These are phyloP conservation scores for Drosophila sulfurigaster DNA, from an alignment of 1,140 invertebrate genomes.

Conservation along the genomic window DNA sequence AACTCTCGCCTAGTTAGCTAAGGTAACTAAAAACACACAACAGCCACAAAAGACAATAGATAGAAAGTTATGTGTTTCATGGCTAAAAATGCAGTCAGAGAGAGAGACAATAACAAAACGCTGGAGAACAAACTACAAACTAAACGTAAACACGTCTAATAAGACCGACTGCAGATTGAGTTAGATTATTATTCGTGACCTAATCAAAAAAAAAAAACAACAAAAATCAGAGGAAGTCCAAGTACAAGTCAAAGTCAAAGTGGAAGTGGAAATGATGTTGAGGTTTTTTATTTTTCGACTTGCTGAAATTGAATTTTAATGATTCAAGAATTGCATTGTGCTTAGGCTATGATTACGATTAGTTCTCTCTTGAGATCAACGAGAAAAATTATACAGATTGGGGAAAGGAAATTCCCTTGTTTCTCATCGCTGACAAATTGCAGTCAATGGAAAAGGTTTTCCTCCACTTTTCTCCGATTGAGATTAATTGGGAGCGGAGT, in stretches of 20 bases:
- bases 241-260: neutral
- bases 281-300: constrained; percentile 36
- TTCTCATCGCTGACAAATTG: neutral
- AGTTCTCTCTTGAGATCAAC: neutral
- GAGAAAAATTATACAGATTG: neutral
- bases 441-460: neutral
- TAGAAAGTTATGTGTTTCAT: constrained; percentile 72
- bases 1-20: constrained; percentile 25
- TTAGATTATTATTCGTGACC: constrained; percentile 22
- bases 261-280: constrained; percentile 58
- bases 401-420: constrained; percentile 1
- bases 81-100: constrained; percentile 42
- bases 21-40: constrained; percentile 1
- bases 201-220: constrained; percentile 38
- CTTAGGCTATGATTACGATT: constrained; percentile 3
- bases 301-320: constrained; percentile 75
- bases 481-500: neutral
- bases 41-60: constrained; percentile 64
- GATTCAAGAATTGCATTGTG: constrained; percentile 43
- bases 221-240: neutral
- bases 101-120: constrained; percentile 32
- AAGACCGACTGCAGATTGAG: constrained; percentile 44
- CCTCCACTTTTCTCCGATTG: neutral
- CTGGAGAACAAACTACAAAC: constrained; percentile 25
- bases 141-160: constrained; percentile 60